A percentile compares a stretch with the other conserved stretches of the same genome.
phyloP scores from a whole-genome alignment of 2,797 vertebrate genomes.

The Picus viridis region DNA sequence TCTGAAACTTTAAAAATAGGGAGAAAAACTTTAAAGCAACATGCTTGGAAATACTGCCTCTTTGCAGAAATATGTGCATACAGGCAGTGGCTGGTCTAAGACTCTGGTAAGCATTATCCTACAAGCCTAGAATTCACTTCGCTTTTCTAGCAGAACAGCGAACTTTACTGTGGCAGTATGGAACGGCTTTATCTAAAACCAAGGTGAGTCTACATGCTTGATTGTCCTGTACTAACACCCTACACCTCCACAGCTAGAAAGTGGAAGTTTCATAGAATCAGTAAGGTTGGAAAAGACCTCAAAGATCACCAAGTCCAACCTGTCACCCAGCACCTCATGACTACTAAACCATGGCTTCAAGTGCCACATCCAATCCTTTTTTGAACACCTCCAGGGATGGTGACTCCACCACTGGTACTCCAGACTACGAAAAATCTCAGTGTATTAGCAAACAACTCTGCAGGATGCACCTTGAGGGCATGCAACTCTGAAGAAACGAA shows the following conservation, averaged over 20 bases:
- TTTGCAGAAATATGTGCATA: not conserved
- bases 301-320: too few species aligned
- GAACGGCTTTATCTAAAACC: not conserved
- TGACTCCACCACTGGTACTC: not conserved
- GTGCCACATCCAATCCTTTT: too few species aligned
- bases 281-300: too few species aligned
- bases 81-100: not conserved
- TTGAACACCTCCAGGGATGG: too few species aligned
- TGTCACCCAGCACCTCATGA: too few species aligned
- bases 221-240: not conserved
- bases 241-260: not conserved
- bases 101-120: not conserved
- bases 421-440: not conserved
- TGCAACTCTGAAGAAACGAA: not conserved
- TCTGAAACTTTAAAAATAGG: conserved; percentile 85
- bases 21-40: conserved; percentile 33
- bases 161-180: not conserved
- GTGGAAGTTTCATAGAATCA: not conserved
- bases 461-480: not conserved
- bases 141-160: not conserved
- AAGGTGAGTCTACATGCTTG: not conserved
- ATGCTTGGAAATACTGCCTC: not conserved
- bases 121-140: not conserved
- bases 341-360: too few species aligned
- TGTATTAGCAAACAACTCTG: not conserved